phyloP scores from a whole-genome alignment of 2,113 vertebrate species.

The Tychaedon coryphoeus region DNA sequence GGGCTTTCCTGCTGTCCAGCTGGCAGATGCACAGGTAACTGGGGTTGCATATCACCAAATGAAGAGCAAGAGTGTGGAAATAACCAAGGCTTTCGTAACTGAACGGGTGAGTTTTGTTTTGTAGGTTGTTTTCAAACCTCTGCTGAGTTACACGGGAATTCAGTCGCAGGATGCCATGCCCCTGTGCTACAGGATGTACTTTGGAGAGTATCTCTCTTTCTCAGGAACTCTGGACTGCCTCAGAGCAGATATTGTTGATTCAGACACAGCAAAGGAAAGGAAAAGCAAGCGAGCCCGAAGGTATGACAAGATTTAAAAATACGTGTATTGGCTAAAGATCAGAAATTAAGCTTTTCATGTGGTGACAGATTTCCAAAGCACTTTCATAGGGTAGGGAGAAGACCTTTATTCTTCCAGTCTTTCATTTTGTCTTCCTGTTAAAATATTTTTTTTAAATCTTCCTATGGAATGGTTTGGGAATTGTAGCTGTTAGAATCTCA shows the following conservation, averaged over 20 bases:
- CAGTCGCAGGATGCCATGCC: conserved; percentile 92
- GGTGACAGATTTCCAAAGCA: not conserved
- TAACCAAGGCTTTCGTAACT: not conserved
- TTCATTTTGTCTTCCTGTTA: not conserved
- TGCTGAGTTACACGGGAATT: conserved; percentile 92
- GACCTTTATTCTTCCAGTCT: not conserved
- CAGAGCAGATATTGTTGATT: conserved; percentile 96
- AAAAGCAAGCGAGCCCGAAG: conserved; percentile 89
- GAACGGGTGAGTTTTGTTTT: not conserved
- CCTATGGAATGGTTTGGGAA: not conserved
- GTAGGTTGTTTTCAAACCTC: conserved; percentile 96
- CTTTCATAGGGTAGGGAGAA: not conserved
- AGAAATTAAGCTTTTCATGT: not conserved
- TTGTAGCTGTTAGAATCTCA: not conserved
- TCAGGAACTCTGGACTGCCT: conserved; percentile 95
- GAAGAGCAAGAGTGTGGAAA: not conserved
- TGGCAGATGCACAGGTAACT: conserved; percentile 95
- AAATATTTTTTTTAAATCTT: not conserved
- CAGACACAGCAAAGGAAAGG: conserved; percentile 93
- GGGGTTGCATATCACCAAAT: not conserved
- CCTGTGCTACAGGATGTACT: conserved; percentile 96
- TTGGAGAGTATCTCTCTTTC: conserved; percentile 95
- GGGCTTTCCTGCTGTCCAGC: conserved; percentile 93
- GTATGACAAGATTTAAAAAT: conserved; percentile 57
- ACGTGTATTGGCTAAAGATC: not conserved